Evolutionary conservation across 2,888 invertebrate species (phyloP).

Genomic region (Labia minor): DNA sequence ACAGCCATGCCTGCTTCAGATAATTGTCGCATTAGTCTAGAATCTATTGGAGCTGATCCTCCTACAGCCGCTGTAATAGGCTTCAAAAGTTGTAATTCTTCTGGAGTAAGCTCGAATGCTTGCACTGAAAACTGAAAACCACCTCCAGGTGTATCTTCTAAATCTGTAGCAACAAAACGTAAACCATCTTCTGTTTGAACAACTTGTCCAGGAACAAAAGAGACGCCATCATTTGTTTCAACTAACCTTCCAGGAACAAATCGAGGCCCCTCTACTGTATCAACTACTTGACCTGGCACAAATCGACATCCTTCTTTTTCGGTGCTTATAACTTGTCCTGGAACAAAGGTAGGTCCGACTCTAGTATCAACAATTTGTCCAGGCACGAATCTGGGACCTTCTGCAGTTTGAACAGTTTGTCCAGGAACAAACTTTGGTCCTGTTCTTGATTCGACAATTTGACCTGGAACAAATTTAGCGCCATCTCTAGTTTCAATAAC

Average conservation of each 20-base stretch:
- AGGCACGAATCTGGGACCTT: conserved; percentile 64
- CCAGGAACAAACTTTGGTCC: conserved; percentile 58
- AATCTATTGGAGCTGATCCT: conserved; percentile 52
- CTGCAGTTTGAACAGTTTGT: conserved; percentile 58
- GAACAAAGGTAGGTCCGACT: conserved; percentile 64
- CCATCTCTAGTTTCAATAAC: conserved; percentile 57
- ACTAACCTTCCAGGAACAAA: conserved; percentile 45
- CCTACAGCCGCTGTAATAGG: conserved; percentile 37
- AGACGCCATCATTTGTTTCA: conserved; percentile 38
- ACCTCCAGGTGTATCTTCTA: conserved; percentile 54
- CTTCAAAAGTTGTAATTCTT: conserved; percentile 38
- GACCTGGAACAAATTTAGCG: conserved; percentile 66
- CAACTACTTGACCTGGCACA: conserved; percentile 60
- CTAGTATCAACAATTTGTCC: conserved; percentile 66
- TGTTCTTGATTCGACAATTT: conserved; percentile 57
- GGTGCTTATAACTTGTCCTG: conserved; percentile 61
- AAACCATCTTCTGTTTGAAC: conserved; percentile 44
- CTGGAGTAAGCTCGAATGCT: conserved; percentile 48
- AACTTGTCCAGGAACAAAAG: conserved; percentile 42
- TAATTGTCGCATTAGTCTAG: conserved; percentile 51
- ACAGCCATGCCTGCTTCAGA: conserved; percentile 59
- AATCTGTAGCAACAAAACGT: conserved; percentile 56
- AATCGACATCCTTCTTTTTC: conserved; percentile 49
- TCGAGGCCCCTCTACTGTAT: conserved; percentile 55
- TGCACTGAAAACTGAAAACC: conserved; percentile 57